Base-by-base conservation (phyloP, 2,888 invertebrate species). In the Subacronicta megacephala region DNA sequence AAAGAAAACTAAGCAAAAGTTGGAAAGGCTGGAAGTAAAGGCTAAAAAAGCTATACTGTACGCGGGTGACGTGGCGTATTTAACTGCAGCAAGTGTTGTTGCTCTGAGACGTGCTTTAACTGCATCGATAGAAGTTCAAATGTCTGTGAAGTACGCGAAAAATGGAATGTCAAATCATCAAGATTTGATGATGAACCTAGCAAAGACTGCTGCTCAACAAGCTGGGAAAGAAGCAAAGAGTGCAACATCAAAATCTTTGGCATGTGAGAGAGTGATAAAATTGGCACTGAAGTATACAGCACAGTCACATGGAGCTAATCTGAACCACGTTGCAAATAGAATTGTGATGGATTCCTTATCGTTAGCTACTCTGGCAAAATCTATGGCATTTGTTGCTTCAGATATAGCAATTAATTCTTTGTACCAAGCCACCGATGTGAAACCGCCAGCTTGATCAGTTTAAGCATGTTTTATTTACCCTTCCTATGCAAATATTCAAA, bases 161-260 rank as follows among this genome's bases (percentile, higher is more conserved):
- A 92, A 88, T 62, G 93, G 93, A 4, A 91, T 93, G 93, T 87
- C 91, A 1, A 92, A 92, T 72, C 93, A 93, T 60, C 92, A 92
- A 69, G 93, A 93, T 40, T 72, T 94, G 49, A 94, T 94, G 94
- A 93, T 93, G 93, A 94, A 93, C 78, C 83, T 94, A 51, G 94
- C 94, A 0, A 93, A 91, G 61, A 93, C 93, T 6, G 94, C 94
- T 13, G 94, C 94, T 6, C 93, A 94, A 62, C 93, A 94, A 78
- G 94, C 93, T 23, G 93, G 93, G 0, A 94, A 94, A 75, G 93
- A 94, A 75, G 94, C 94, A 12, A 93, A 89, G 68, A 90, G 87
- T 73, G 94, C 94, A 2, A 79, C 89, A 0, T 93, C 93, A 0
- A 93, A 93, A 67, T 90, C 94, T 6, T 72, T 92, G 20, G 90